Conservation (phyloP, 2,888 invertebrate species). For the Cerastoderma edule region DNA sequence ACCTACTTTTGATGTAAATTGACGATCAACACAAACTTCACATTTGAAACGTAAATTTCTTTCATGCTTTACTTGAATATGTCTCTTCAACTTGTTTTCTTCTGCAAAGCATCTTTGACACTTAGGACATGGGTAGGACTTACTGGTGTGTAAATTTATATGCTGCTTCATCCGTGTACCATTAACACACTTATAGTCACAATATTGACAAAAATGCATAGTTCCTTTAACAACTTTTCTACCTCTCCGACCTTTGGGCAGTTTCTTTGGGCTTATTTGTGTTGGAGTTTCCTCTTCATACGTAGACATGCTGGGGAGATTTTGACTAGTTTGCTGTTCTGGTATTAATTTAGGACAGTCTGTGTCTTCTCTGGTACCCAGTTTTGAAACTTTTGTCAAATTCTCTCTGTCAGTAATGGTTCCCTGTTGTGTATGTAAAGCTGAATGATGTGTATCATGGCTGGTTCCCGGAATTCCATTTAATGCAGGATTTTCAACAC, state of each 20-base stretch:
- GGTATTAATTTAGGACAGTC: too few relatives aligned
- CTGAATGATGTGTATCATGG: too few relatives aligned
- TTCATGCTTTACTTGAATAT: slow-evolving; percentile 55
- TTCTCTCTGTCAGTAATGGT: too few relatives aligned
- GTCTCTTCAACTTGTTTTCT: slow-evolving; percentile 49
- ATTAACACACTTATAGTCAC: slow-evolving; percentile 40
- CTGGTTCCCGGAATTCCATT: not conserved
- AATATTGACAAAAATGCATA: slow-evolving; percentile 35
- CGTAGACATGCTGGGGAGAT: too few relatives aligned
- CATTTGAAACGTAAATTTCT: slow-evolving; percentile 52
- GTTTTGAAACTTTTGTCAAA: too few relatives aligned
- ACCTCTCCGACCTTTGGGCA: too few relatives aligned
- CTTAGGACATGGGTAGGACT: slow-evolving; percentile 38
- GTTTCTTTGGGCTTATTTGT: too few relatives aligned
- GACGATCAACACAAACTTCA: slow-evolving; percentile 42
- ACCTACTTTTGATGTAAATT: slow-evolving; percentile 59
- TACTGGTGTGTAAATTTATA: slow-evolving; percentile 52
- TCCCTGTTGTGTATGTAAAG: too few relatives aligned
- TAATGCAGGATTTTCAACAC: not conserved
- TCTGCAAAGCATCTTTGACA: slow-evolving; percentile 53
- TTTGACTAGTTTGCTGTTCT: too few relatives aligned
- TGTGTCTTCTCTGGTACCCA: too few relatives aligned
- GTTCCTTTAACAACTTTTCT: too few relatives aligned
- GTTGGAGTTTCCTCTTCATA: too few relatives aligned
- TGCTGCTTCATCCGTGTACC: slow-evolving; percentile 39